Base-by-base conservation (phyloP, 2,797 vertebrate genomes). In the Myotis findleyi region DNA sequence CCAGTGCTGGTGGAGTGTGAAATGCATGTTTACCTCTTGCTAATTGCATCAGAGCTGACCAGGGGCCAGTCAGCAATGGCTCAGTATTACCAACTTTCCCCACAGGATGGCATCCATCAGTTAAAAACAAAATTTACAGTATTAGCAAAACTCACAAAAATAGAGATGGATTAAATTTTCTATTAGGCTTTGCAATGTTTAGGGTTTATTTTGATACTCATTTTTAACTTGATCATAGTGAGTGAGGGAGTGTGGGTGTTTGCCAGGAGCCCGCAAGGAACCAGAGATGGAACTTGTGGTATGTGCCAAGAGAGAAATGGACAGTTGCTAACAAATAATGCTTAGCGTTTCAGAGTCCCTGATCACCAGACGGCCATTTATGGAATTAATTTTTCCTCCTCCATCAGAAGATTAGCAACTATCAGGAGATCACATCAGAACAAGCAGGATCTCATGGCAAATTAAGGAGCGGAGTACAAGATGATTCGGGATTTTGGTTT, bases 81-180 rank as follows among this genome's bases (percentile, higher is more conserved):
- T 41, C n/a, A 68, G 93, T 84, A 77, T 73, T 98, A 93, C 98
- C 91, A 85, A 11, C 0, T 76, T 94, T 97, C 92, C 73, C 98
- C 98, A 96, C 98, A 98, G 62, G 98, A 97, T 98, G 98, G 98
- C 98, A 98, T 95, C 62, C 98, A 93, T 92, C 80, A 93, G 94
- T 98, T 98, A 97, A 87, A 97, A 97, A 96, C 18, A 90, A 97
- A 94, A 96, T 9, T 80, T 62, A 0, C 6, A 8, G 0, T 27
- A 0, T 20, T 12, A 0, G 6, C 36, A 76, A 38, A 10, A 27
- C 49, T 92, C 25, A 81, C 36, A 55, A n/a, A 95, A 93, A 87
- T 0, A 75, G 73, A 84, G 86, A 71, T 71, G 62, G 77, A 25
- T 6, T 79, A 77, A 27, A 73, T 68, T 55, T 97, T 89, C 66